Evolutionary conservation across 2,888 invertebrate genomes (phyloP).

Genomic region (Deilephila porcellus): DNA sequence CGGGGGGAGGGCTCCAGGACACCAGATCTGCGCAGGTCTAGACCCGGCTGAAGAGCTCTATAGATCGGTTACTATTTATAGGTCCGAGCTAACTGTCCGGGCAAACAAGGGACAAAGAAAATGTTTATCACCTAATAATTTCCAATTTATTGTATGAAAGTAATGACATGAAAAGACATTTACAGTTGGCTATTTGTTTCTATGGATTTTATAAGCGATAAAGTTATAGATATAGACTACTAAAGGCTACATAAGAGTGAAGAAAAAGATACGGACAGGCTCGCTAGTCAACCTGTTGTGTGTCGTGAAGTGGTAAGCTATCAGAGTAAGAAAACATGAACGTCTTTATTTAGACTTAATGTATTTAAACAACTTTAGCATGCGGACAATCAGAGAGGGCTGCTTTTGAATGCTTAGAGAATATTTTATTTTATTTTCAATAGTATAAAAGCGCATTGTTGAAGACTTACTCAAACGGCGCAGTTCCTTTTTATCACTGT

Average conservation of each 20-base stretch:
- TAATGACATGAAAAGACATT: too few relatives aligned
- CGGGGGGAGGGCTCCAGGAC: neutral
- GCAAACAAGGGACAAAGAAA: too few relatives aligned
- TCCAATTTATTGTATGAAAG: constrained; percentile 33
- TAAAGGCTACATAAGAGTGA: neutral
- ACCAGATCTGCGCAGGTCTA: constrained; percentile 11
- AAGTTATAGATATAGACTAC: neutral
- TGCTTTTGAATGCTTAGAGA: too few relatives aligned
- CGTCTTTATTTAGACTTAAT: too few relatives aligned
- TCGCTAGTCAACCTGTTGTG: neutral
- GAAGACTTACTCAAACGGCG: too few relatives aligned
- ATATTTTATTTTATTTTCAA: too few relatives aligned
- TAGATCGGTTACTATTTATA: constrained; percentile 17
- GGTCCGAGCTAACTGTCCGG: neutral
- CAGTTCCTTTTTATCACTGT: too few relatives aligned
- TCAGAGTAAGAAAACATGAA: neutral
- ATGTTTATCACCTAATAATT: too few relatives aligned
- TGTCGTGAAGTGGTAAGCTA: neutral
- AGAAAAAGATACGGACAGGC: neutral
- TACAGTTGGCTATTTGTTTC: too few relatives aligned
- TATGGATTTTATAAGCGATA: neutral
- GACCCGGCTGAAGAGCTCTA: neutral
- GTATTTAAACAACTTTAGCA: too few relatives aligned
- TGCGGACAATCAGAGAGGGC: too few relatives aligned
- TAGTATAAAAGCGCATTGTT: too few relatives aligned